Conservation (phyloP, 2,797 vertebrate species). For the Mastacembelus armatus region DNA sequence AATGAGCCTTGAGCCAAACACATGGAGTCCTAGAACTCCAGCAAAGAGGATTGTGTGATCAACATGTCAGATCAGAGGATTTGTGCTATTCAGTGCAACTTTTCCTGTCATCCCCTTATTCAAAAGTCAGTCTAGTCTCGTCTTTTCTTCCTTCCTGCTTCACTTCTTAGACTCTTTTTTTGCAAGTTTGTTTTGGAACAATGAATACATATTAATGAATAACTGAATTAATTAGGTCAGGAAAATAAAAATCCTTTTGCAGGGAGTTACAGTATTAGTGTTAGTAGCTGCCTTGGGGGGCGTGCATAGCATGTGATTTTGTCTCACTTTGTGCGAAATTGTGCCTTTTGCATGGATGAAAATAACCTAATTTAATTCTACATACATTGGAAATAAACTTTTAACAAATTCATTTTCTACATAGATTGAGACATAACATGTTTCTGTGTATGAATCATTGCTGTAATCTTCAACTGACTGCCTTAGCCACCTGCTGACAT, state of each 20-base stretch:
- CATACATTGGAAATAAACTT: background rate
- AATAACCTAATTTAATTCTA: background rate
- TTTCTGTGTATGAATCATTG: background rate
- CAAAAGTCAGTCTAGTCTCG: slow-evolving; percentile 38
- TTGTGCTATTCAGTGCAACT: slow-evolving; percentile 28
- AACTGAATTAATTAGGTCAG: slow-evolving; percentile 42
- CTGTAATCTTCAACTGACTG: background rate
- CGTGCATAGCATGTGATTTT: slow-evolving; percentile 6
- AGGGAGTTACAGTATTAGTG: background rate
- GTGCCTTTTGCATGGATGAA: background rate
- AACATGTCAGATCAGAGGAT: slow-evolving; percentile 60
- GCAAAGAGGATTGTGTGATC: slow-evolving; percentile 54
- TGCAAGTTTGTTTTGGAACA: slow-evolving; percentile 34
- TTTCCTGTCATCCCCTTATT: slow-evolving; percentile 38
- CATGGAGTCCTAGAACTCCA: slow-evolving; percentile 29
- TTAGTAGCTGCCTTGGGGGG: slow-evolving; percentile 4
- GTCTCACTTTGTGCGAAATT: background rate
- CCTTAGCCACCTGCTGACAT: background rate
- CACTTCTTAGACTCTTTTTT: slow-evolving; percentile 20
- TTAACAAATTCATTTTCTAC: background rate
- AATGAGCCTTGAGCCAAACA: slow-evolving; percentile 64
- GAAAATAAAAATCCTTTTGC: slow-evolving; percentile 13
- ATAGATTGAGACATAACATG: no score
- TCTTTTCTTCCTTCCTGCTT: slow-evolving; percentile 10
- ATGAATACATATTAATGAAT: slow-evolving; percentile 38